Conservation (phyloP, 2,888 invertebrate genomes). For the Drosophila mercatorum region DNA sequence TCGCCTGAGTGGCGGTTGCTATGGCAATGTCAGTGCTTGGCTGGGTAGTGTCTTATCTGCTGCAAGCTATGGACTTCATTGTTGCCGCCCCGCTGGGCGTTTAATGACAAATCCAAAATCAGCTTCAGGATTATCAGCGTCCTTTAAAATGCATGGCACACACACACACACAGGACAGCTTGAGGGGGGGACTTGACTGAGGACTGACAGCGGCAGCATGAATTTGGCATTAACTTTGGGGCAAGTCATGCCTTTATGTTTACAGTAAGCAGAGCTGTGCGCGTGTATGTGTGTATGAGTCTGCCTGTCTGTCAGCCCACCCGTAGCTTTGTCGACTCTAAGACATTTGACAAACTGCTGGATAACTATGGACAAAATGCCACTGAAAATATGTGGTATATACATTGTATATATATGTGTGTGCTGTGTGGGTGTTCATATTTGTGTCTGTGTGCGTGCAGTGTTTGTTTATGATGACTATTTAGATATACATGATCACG, state of each 20-base stretch:
- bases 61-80: constrained; percentile 29
- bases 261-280: constrained; percentile 26
- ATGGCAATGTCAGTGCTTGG: constrained; percentile 10
- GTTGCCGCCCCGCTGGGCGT: constrained; percentile 32
- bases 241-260: constrained; percentile 58
- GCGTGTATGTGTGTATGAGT: constrained; percentile 11
- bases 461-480: constrained; percentile 32
- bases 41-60: constrained; percentile 30
- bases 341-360: constrained; percentile 65
- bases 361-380: constrained; percentile 38
- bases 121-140: constrained; percentile 60
- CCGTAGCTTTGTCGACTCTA: constrained; percentile 37
- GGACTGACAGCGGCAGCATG: constrained; percentile 40
- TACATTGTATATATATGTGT: constrained; percentile 11
- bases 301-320: constrained; percentile 25
- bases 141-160: constrained; percentile 57
- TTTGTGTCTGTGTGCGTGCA: constrained; percentile 1
- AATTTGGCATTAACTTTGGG: constrained; percentile 69
- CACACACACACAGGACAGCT: not conserved
- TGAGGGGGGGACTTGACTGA: not conserved
- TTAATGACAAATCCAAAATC: constrained; percentile 49
- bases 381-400: constrained; percentile 18
- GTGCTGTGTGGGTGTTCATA: constrained; percentile 3
- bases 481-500: constrained; percentile 26
- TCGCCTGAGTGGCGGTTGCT: constrained; percentile 11